Conservation (phyloP, 2,113 vertebrate species). For the Dascyllus trimaculatus region DNA sequence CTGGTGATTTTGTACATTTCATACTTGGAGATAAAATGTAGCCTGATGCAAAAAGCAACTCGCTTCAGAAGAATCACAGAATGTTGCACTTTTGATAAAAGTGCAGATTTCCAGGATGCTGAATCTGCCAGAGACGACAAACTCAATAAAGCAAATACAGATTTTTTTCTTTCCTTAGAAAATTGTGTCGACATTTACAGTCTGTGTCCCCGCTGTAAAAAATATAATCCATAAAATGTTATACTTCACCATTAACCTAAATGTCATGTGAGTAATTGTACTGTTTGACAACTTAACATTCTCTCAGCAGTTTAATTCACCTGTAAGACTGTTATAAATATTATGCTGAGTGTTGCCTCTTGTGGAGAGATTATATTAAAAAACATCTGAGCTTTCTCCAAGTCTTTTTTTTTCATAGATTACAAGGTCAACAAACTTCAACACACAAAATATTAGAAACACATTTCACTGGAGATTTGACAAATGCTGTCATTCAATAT, state of each 20-base stretch:
- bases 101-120: background rate
- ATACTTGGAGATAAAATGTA: conserved; percentile 11
- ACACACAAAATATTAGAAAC: conserved; percentile 13
- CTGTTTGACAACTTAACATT: background rate
- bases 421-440: background rate
- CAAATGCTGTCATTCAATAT: conserved; percentile 30
- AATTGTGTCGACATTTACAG: background rate
- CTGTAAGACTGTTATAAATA: background rate
- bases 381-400: background rate
- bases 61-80: conserved; percentile 3
- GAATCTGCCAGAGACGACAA: background rate
- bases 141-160: background rate
- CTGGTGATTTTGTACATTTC: background rate
- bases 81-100: background rate
- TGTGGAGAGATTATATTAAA: background rate
- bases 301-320: conserved; percentile 1
- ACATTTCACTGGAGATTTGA: conserved; percentile 23
- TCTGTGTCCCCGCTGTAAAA: background rate
- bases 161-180: background rate
- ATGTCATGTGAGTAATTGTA: background rate
- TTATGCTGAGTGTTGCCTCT: background rate
- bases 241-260: background rate
- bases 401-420: background rate
- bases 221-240: background rate
- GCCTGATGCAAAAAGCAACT: conserved; percentile 7